Percentiles rank a stretch among this genome's conserved stretches.
These are phyloP conservation scores for Lysandra bellargus DNA, from an alignment of 2,888 invertebrate species.

Conservation along the genomic window DNA sequence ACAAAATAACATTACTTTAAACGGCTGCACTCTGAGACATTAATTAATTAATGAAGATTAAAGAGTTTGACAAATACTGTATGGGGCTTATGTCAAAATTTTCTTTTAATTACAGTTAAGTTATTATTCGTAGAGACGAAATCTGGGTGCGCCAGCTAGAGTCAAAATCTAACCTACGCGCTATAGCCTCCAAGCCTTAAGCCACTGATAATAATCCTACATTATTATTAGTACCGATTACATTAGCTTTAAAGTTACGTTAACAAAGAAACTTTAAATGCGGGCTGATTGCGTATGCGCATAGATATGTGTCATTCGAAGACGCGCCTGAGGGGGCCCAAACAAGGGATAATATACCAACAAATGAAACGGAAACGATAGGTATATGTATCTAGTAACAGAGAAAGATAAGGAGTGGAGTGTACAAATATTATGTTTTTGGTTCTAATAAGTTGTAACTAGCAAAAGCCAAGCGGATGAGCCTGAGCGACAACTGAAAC, in stretches of 20 bases:
- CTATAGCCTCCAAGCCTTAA: neutral
- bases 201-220: neutral
- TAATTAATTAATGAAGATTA: too few relatives aligned
- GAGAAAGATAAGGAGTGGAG: slow-evolving; percentile 35
- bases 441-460: neutral
- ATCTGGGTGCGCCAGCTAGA: too few relatives aligned
- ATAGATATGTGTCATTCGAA: slow-evolving; percentile 69
- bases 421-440: neutral
- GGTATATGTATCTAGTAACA: slow-evolving; percentile 53
- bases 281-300: slow-evolving; percentile 76
- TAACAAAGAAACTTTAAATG: slow-evolving; percentile 42
- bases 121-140: too few relatives aligned
- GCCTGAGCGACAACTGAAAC: too few relatives aligned
- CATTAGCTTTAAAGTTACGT: neutral
- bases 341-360: slow-evolving; percentile 59
- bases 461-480: neutral
- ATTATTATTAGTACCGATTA: neutral
- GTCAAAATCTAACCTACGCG: neutral
- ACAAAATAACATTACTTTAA: too few relatives aligned
- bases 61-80: too few relatives aligned
- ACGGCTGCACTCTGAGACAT: too few relatives aligned
- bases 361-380: slow-evolving; percentile 66
- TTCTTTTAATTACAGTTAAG: too few relatives aligned
- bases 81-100: too few relatives aligned
- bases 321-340: slow-evolving; percentile 65